Conservation (phyloP, 2,888 invertebrate genomes). For the Athalia circularis region DNA sequence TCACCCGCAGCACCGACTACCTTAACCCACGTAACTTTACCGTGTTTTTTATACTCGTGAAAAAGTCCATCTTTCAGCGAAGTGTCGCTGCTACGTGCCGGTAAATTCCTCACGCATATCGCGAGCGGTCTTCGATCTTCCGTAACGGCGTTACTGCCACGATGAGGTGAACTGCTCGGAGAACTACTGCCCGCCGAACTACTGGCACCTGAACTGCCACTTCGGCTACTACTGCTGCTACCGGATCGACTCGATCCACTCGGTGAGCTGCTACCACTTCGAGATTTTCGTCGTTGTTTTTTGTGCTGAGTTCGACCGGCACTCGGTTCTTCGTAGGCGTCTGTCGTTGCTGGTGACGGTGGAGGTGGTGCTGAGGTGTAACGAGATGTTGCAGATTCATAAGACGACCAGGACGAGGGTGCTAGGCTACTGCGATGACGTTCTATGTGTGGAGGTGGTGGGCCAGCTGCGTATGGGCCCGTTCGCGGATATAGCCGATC, state of each 20-base stretch:
- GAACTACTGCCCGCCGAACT: constrained; percentile 77
- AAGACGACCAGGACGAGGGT: constrained; percentile 69
- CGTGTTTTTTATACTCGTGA: constrained; percentile 99
- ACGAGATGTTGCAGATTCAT: constrained; percentile 68
- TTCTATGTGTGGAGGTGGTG: constrained; percentile 70
- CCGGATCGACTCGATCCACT: constrained; percentile 76
- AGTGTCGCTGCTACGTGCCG: constrained; percentile 92
- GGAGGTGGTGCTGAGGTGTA: constrained; percentile 69
- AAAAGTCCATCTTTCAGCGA: constrained; percentile 97
- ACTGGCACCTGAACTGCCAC: constrained; percentile 76
- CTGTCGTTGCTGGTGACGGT: constrained; percentile 68
- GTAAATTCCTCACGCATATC: constrained; percentile 93
- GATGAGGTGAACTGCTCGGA: constrained; percentile 76
- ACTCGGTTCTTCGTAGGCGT: constrained; percentile 68
- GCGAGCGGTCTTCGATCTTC: constrained; percentile 88
- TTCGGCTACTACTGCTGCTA: constrained; percentile 75
- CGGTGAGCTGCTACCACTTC: constrained; percentile 70
- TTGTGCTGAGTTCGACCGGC: constrained; percentile 59
- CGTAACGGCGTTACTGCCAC: constrained; percentile 75
- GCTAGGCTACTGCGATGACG: constrained; percentile 68
- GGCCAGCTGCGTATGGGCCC: constrained; percentile 70
- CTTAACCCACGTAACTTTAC: constrained; percentile 96
- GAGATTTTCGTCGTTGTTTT: constrained; percentile 71
- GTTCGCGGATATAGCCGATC: constrained; percentile 71
- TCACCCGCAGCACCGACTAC: constrained; percentile 94